Evolutionary conservation across 2,888 invertebrate species (phyloP).

Genomic region (Galeruca laticollis): DNA sequence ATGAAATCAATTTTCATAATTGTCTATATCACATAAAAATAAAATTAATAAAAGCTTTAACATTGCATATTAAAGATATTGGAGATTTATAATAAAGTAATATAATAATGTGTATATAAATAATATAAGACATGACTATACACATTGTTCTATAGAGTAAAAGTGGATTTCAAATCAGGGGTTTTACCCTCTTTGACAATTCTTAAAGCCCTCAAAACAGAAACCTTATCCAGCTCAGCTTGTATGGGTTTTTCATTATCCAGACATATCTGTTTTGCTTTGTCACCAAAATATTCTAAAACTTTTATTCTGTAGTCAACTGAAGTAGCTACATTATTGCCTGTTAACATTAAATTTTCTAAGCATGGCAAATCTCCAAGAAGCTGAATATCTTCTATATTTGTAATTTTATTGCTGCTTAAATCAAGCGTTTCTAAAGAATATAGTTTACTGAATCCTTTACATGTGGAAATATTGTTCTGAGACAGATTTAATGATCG

Average conservation of each 20-base stretch:
- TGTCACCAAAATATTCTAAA: slow-evolving; percentile 85
- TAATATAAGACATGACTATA: too few relatives aligned
- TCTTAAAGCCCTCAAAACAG: slow-evolving; percentile 88
- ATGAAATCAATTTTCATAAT: too few relatives aligned
- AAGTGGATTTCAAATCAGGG: slow-evolving; percentile 45
- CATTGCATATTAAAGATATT: too few relatives aligned
- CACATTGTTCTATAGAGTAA: background rate
- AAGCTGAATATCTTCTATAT: slow-evolving; percentile 84
- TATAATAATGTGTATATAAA: too few relatives aligned
- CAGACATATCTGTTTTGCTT: slow-evolving; percentile 85
- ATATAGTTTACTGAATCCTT: slow-evolving; percentile 84
- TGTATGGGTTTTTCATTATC: slow-evolving; percentile 90
- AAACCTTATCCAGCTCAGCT: slow-evolving; percentile 91
- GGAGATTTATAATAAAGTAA: too few relatives aligned
- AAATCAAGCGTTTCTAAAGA: slow-evolving; percentile 89
- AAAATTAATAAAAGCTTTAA: too few relatives aligned
- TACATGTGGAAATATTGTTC: slow-evolving; percentile 80
- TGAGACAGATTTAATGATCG: slow-evolving; percentile 87
- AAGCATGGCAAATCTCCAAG: slow-evolving; percentile 87
- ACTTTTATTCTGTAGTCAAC: slow-evolving; percentile 93
- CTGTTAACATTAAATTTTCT: slow-evolving; percentile 87
- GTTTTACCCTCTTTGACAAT: slow-evolving; percentile 72
- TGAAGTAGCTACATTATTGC: slow-evolving; percentile 88
- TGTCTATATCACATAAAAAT: too few relatives aligned
- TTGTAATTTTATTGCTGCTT: slow-evolving; percentile 85